Percentiles rank a stretch among this genome's conserved stretches.
Conservation (phyloP, 2,797 vertebrate genomes). For the Microcaecilia unicolor region DNA sequence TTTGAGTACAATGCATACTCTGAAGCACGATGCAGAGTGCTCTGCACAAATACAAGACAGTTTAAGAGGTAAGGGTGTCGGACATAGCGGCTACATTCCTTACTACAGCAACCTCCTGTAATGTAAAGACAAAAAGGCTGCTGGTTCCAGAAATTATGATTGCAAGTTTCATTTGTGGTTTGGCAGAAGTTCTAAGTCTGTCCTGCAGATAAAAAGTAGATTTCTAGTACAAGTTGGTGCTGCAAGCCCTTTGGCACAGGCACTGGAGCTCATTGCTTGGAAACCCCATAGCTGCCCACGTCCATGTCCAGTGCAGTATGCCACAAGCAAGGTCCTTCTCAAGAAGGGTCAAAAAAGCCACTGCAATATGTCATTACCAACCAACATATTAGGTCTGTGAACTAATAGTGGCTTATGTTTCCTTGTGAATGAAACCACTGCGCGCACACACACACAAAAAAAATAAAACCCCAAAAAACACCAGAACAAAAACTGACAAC, state of each 20-base stretch:
- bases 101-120: conserved; percentile 37
- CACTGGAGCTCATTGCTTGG: conserved; percentile 44
- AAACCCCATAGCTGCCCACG: conserved; percentile 43
- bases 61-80: conserved; percentile 50
- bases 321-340: too few relatives aligned
- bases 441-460: too few relatives aligned
- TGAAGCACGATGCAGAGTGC: conserved; percentile 44
- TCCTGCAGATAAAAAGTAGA: conserved; percentile 27
- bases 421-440: conserved; percentile 40
- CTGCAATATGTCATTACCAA: conserved; percentile 31
- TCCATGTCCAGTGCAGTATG: conserved; percentile 24
- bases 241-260: conserved; percentile 51
- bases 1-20: conserved; percentile 35
- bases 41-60: conserved; percentile 46
- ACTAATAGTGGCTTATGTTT: conserved; percentile 41
- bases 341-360: too few relatives aligned
- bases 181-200: conserved; percentile 33
- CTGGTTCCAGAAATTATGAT: conserved; percentile 33
- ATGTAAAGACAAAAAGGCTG: conserved; percentile 29
- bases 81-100: conserved; percentile 50
- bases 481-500: too few relatives aligned
- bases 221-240: conserved; percentile 13
- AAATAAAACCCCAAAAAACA: too few relatives aligned
- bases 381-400: conserved; percentile 31
- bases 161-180: conserved; percentile 30